phyloP scores from a whole-genome alignment of 2,113 vertebrate species.

The Eira barbara region DNA sequence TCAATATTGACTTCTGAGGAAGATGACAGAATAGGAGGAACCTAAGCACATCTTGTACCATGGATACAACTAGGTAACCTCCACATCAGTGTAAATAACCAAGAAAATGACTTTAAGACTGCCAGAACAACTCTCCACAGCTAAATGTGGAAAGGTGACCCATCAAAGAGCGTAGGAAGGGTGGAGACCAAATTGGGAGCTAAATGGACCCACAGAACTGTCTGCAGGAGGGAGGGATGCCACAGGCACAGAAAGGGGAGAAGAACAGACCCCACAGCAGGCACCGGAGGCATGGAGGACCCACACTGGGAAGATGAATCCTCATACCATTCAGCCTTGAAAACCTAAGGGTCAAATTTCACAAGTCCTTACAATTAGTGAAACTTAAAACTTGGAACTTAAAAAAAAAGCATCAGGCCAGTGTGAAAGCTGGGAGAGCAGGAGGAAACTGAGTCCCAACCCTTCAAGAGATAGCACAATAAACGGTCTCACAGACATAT shows the following conservation, averaged over 20 bases:
- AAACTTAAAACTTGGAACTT: neutral
- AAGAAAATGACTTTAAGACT: neutral
- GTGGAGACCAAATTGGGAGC: neutral
- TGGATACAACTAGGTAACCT: neutral
- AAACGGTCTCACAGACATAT: neutral
- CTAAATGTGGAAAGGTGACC: neutral
- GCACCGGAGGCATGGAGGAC: neutral
- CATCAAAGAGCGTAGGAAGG: neutral
- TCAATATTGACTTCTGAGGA: neutral
- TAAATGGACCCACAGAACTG: neutral
- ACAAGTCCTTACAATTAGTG: neutral
- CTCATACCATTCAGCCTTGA: neutral
- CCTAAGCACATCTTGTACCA: neutral
- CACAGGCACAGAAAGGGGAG: neutral
- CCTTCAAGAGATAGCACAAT: neutral
- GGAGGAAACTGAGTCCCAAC: neutral
- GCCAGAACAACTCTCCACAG: neutral
- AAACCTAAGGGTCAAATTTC: neutral
- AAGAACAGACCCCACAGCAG: neutral
- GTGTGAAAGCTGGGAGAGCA: neutral
- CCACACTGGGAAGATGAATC: neutral
- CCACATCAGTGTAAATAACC: neutral
- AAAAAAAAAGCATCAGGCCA: neutral
- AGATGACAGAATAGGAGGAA: neutral
- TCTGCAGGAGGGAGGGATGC: neutral